Conservation (phyloP, 1,140 invertebrate species). For the Araneus ventricosus region DNA sequence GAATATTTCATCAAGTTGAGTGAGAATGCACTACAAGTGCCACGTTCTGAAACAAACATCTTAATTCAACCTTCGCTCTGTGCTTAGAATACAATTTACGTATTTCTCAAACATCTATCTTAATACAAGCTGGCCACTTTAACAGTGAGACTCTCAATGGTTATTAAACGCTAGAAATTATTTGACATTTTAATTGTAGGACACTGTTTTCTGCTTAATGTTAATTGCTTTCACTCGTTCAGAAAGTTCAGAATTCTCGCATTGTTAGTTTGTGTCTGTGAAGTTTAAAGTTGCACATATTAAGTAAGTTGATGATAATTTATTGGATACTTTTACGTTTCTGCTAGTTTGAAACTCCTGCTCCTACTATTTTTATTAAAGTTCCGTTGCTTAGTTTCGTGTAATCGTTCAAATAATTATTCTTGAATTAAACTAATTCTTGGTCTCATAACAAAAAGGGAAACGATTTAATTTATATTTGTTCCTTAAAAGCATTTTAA, state of each 20-base stretch:
- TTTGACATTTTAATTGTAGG: conserved; percentile 16
- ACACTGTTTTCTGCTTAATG: background rate
- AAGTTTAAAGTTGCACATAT: conserved; percentile 8
- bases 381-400: too few species aligned
- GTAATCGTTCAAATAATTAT: too few species aligned
- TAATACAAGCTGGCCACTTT: background rate
- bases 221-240: background rate
- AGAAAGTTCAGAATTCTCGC: background rate
- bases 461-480: too few species aligned
- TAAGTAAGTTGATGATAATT: background rate
- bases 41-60: background rate
- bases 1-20: background rate
- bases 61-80: background rate
- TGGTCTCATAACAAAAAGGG: too few species aligned
- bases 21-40: background rate
- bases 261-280: background rate
- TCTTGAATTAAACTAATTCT: too few species aligned
- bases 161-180: conserved; percentile 8
- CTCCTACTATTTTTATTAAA: too few species aligned
- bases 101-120: background rate
- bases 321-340: background rate
- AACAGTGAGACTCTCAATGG: background rate
- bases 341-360: too few species aligned
- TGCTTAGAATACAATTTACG: background rate
- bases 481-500: too few species aligned